Evolutionary conservation across 2,797 vertebrate species (phyloP).

Genomic region (Agapornis canus): DNA sequence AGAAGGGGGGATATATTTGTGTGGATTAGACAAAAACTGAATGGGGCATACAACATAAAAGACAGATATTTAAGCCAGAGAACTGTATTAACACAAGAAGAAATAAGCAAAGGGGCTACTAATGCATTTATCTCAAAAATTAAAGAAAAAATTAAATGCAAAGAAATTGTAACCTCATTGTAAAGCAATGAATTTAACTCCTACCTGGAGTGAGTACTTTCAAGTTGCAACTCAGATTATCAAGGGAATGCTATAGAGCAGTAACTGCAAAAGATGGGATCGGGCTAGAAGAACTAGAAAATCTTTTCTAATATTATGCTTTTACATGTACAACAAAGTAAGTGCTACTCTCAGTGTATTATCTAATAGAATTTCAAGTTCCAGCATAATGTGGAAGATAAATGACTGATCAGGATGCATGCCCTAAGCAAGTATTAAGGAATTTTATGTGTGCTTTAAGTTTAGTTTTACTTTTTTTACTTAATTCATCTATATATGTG

Average conservation of each 20-base stretch:
- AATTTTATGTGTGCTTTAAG: not conserved
- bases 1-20: not conserved
- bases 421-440: not conserved
- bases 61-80: not conserved
- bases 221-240: not conserved
- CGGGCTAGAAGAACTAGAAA: not conserved
- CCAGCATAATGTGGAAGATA: not conserved
- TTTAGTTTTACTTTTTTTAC: not conserved
- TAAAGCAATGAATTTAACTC: not conserved
- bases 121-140: not conserved
- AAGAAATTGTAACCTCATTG: not conserved
- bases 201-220: not conserved
- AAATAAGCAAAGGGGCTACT: not conserved
- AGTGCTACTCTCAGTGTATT: not conserved
- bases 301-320: not conserved
- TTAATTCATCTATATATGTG: not conserved
- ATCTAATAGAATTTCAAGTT: not conserved
- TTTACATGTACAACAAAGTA: not conserved
- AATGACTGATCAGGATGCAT: not conserved
- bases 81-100: not conserved
- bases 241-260: not conserved
- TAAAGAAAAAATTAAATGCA: not conserved
- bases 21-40: not conserved
- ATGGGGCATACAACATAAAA: not conserved
- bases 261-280: not conserved